A percentile compares a stretch with the other conserved stretches of the same genome.
Conservation (phyloP, 2,888 invertebrate genomes). For the Lochmaea crataegi region DNA sequence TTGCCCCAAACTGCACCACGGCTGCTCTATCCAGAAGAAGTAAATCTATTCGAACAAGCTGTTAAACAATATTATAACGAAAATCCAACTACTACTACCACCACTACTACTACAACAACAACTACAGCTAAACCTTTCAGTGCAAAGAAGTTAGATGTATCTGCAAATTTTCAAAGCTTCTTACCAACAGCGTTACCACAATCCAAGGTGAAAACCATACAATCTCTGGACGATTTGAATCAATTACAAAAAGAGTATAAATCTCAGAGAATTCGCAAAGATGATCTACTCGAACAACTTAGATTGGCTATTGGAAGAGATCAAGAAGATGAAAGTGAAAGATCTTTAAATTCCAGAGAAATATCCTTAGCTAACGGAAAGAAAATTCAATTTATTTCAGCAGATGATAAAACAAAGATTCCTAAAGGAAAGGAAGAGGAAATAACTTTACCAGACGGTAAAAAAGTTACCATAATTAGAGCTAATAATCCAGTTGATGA, state of each 20-base stretch:
- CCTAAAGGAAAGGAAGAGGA: constrained; percentile 54
- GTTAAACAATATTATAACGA: constrained; percentile 75
- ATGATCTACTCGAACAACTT: constrained; percentile 79
- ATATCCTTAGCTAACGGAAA: constrained; percentile 80
- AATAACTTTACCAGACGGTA: constrained; percentile 77
- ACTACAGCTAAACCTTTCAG: constrained; percentile 55
- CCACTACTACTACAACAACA: constrained; percentile 76
- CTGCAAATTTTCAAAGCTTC: constrained; percentile 39
- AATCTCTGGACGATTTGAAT: constrained; percentile 61
- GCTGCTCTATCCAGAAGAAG: constrained; percentile 73
- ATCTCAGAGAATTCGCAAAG: constrained; percentile 73
- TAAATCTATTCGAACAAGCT: constrained; percentile 74
- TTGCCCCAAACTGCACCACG: constrained; percentile 62
- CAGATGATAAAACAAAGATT: constrained; percentile 51
- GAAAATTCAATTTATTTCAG: constrained; percentile 75
- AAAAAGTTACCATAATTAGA: constrained; percentile 78
- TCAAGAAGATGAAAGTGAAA: constrained; percentile 72
- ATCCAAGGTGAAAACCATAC: constrained; percentile 65
- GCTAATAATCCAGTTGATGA: constrained; percentile 71
- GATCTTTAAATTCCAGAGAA: constrained; percentile 79
- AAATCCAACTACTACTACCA: constrained; percentile 77
- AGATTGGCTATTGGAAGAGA: constrained; percentile 79
- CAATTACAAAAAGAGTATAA: constrained; percentile 62
- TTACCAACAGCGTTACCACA: constrained; percentile 69
- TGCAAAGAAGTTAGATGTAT: constrained; percentile 7